Evolutionary conservation across 2,888 invertebrate genomes (phyloP).

Genomic region (Catocala sponsa): DNA sequence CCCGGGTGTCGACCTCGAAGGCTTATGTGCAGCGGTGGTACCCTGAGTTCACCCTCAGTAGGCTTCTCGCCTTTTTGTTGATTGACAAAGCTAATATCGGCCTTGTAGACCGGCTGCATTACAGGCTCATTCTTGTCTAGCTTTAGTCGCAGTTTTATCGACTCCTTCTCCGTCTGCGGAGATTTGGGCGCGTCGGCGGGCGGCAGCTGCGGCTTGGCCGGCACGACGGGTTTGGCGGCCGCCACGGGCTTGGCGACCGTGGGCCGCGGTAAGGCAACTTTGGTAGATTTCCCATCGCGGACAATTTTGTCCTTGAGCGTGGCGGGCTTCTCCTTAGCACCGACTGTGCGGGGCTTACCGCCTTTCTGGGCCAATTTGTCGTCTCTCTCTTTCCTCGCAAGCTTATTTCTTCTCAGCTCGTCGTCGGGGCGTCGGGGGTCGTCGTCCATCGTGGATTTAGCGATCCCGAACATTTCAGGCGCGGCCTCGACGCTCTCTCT

Average conservation of each 20-base stretch:
- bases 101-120: slow-evolving; percentile 93
- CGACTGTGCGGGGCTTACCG: slow-evolving; percentile 74
- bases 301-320: slow-evolving; percentile 78
- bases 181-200: slow-evolving; percentile 70
- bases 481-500: slow-evolving; percentile 74
- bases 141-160: slow-evolving; percentile 94
- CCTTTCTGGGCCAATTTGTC: slow-evolving; percentile 77
- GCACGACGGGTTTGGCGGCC: slow-evolving; percentile 55
- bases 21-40: slow-evolving; percentile 96
- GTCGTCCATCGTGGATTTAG: slow-evolving; percentile 60
- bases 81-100: slow-evolving; percentile 92
- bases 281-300: slow-evolving; percentile 76
- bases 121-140: slow-evolving; percentile 94
- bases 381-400: slow-evolving; percentile 66
- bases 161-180: slow-evolving; percentile 88
- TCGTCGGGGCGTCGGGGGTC: slow-evolving; percentile 68
- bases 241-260: slow-evolving; percentile 62
- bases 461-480: slow-evolving; percentile 88
- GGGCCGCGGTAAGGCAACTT: slow-evolving; percentile 76
- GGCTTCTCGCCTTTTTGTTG: slow-evolving; percentile 83
- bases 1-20: slow-evolving; percentile 94
- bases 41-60: slow-evolving; percentile 91
- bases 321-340: slow-evolving; percentile 79
- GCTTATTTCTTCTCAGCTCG: slow-evolving; percentile 60
- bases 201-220: slow-evolving; percentile 63